Conservation (phyloP, 64 coral and sea anemone genomes). For the Montipora foliosa region DNA sequence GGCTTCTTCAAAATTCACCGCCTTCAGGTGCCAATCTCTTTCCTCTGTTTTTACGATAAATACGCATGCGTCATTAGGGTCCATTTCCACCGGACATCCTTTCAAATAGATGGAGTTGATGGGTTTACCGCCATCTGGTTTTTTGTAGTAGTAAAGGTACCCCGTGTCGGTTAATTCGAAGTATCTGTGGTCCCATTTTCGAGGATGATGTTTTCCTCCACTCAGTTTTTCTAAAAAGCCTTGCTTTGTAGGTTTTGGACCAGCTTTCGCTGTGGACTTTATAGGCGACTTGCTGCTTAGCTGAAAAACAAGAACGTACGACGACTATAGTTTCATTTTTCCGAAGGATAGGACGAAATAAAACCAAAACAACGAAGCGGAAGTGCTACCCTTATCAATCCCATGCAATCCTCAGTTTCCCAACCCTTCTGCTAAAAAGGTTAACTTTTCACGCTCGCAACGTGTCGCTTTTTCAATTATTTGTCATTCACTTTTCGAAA, state of each 20-base stretch:
- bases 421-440: too few species aligned
- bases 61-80: slow-evolving; percentile 55
- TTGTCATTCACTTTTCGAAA: too few species aligned
- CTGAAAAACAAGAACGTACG: slow-evolving; percentile 15
- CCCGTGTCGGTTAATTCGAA: slow-evolving; percentile 89
- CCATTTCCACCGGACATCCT: slow-evolving; percentile 78
- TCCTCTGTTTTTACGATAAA: slow-evolving; percentile 87
- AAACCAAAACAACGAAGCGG: too few species aligned
- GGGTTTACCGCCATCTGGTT: slow-evolving; percentile 89
- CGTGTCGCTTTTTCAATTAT: too few species aligned
- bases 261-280: not conserved
- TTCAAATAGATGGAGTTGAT: slow-evolving; percentile 94
- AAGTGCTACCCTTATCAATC: too few species aligned
- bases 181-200: slow-evolving; percentile 95
- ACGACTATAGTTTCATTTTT: not conserved
- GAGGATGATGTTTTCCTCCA: slow-evolving; percentile 88
- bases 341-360: too few species aligned
- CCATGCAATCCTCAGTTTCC: too few species aligned
- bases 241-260: slow-evolving; percentile 78
- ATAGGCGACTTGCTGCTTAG: slow-evolving; percentile 69
- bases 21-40: slow-evolving; percentile 80
- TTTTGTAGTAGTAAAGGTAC: slow-evolving; percentile 87
- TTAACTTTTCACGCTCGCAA: too few species aligned
- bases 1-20: slow-evolving; percentile 72
- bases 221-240: slow-evolving; percentile 90